Evolutionary conservation across 30 jellyfish, hydroid and myxozoan species (phyloP).

Genomic region (Turritopsis rubra): DNA sequence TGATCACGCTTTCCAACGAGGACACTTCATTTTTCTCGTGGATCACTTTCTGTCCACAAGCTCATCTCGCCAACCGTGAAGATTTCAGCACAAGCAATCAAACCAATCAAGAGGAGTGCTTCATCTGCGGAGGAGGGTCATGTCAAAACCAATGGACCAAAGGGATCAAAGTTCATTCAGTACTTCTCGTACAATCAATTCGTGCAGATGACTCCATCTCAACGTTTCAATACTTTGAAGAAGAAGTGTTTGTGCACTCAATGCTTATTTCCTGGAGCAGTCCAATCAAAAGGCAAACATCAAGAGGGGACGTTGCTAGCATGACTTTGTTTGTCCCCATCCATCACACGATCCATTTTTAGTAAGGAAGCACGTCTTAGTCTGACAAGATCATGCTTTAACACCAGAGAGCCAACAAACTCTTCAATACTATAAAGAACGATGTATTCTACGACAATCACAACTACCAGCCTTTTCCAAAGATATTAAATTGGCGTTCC

Average conservation of each 20-base stretch:
- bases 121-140: constrained; percentile 27
- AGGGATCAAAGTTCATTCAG: constrained; percentile 25
- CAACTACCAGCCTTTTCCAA: constrained; percentile 15
- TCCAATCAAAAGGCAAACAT: constrained; percentile 4
- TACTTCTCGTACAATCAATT: constrained; percentile 10
- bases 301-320: constrained; percentile 19
- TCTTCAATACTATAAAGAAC: constrained; percentile 16
- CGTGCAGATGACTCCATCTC: constrained; percentile 20
- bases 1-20: no score
- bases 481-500: constrained; percentile 1
- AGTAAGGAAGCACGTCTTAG: constrained; percentile 18
- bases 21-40: no score
- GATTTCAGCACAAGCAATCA: background rate
- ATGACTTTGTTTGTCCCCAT: constrained; percentile 15
- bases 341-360: constrained; percentile 16
- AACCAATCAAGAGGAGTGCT: background rate
- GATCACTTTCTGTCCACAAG: no score
- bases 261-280: constrained; percentile 29
- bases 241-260: constrained; percentile 15
- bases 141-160: constrained; percentile 19
- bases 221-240: constrained; percentile 10
- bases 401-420: background rate
- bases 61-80: background rate
- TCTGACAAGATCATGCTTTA: constrained; percentile 8
- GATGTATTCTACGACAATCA: constrained; percentile 11